phyloP scores from a whole-genome alignment of 2,797 vertebrate species.

The Propithecus deckenii region DNA sequence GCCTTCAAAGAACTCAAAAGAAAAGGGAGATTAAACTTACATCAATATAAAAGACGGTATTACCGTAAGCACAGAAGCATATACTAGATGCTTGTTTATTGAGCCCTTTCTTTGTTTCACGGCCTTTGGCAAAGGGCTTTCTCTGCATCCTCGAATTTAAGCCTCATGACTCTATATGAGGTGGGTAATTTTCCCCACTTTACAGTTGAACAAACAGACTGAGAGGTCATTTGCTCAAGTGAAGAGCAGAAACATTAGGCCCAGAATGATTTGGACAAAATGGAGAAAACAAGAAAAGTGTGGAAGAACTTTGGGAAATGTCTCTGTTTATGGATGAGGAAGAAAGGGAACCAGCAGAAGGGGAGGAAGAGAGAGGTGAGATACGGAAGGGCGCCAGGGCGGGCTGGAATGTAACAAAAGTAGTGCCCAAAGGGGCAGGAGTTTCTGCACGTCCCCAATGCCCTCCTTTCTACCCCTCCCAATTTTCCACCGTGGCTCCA shows the following conservation, averaged over 20 bases:
- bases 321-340: not conserved
- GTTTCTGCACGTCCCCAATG: rapidly evolving
- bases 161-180: not conserved
- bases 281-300: not conserved
- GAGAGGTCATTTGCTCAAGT: not conserved
- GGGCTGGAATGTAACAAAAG: not conserved
- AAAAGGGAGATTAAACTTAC: not conserved
- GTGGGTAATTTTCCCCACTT: not conserved
- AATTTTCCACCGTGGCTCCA: not conserved
- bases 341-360: not conserved
- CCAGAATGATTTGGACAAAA: not conserved
- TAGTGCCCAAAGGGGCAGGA: too few relatives aligned
- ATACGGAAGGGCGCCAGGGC: not conserved
- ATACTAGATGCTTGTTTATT: not conserved
- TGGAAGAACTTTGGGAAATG: not conserved
- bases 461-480: not conserved
- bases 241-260: not conserved
- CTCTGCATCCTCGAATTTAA: not conserved
- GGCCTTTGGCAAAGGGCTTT: not conserved
- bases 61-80: not conserved
- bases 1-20: not conserved
- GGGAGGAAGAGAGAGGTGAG: not conserved
- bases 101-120: not conserved
- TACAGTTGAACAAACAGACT: not conserved
- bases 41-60: not conserved